These are phyloP conservation scores for Agrotis puta DNA, from an alignment of 2,888 invertebrate genomes.

Conservation along the genomic window DNA sequence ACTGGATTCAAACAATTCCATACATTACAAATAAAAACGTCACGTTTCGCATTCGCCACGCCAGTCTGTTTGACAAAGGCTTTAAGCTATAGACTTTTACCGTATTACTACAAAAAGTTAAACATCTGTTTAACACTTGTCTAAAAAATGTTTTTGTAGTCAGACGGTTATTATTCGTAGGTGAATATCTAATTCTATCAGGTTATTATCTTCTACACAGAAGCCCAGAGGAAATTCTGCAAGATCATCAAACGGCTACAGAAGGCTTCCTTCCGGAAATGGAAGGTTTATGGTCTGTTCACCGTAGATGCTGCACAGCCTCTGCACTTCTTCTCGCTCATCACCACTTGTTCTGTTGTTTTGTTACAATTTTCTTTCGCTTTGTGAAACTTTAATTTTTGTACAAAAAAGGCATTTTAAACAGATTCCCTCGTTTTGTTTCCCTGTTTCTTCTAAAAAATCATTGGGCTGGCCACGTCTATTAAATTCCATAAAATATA, in stretches of 20 bases:
- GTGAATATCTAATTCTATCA: neutral
- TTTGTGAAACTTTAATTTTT: neutral
- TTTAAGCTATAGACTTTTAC: no score
- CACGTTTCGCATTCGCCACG: no score
- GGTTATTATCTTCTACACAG: slow-evolving; percentile 2
- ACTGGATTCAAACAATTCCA: no score
- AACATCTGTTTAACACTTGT: no score
- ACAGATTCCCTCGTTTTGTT: neutral
- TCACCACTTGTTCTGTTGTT: slow-evolving; percentile 17
- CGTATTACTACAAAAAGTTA: no score
- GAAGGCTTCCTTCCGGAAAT: slow-evolving; percentile 12
- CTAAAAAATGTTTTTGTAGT: no score
- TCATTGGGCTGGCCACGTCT: no score
- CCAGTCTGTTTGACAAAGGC: no score
- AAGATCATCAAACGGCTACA: slow-evolving; percentile 26
- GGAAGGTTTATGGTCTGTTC: slow-evolving; percentile 16
- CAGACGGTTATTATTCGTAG: no score
- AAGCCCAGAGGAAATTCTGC: slow-evolving; percentile 19
- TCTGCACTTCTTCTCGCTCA: slow-evolving; percentile 14
- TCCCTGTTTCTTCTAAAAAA: no score
- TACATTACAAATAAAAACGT: no score
- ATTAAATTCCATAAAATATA: no score
- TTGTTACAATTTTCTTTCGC: slow-evolving; percentile 24
- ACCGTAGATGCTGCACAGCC: slow-evolving; percentile 18
- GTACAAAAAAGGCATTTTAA: neutral